Conservation (phyloP, 1,140 invertebrate species). For the Phocides pigmalion region DNA sequence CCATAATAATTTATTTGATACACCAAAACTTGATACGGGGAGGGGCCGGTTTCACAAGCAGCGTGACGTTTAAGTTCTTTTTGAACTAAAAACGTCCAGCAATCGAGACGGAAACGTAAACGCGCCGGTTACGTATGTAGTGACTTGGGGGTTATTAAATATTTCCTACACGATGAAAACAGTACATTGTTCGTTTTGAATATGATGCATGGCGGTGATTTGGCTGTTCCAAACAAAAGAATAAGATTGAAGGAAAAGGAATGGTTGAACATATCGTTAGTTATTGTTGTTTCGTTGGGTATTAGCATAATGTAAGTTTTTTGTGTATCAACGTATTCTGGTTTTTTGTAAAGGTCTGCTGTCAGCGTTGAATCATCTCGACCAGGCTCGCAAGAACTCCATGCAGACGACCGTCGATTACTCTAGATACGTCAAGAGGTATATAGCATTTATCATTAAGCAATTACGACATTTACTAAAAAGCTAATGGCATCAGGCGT, state of each 20-base stretch:
- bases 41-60: conserved; percentile 72
- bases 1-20: conserved; percentile 84
- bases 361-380: conserved; percentile 83
- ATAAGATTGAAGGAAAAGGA: conserved; percentile 75
- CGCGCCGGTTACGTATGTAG: conserved; percentile 50
- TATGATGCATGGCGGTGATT: conserved; percentile 81
- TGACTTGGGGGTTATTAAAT: conserved; percentile 68
- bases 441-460: conserved; percentile 32
- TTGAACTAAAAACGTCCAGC: conserved; percentile 69
- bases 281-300: conserved; percentile 60
- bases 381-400: conserved; percentile 76
- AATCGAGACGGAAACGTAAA: conserved; percentile 59
- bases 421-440: conserved; percentile 92
- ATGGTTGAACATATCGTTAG: conserved; percentile 70
- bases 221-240: conserved; percentile 80
- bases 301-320: conserved; percentile 72
- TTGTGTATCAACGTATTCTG: conserved; percentile 48
- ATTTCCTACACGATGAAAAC: conserved; percentile 76
- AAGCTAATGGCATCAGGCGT: conserved; percentile 20
- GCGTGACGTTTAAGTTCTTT: conserved; percentile 66
- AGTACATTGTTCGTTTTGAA: conserved; percentile 73
- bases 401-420: conserved; percentile 87
- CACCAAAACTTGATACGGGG: conserved; percentile 81
- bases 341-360: conserved; percentile 81
- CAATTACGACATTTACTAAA: conserved; percentile 20